These are phyloP conservation scores for Lasioglossum zephyrum DNA, from an alignment of 2,888 invertebrate genomes.

Conservation along the genomic window DNA sequence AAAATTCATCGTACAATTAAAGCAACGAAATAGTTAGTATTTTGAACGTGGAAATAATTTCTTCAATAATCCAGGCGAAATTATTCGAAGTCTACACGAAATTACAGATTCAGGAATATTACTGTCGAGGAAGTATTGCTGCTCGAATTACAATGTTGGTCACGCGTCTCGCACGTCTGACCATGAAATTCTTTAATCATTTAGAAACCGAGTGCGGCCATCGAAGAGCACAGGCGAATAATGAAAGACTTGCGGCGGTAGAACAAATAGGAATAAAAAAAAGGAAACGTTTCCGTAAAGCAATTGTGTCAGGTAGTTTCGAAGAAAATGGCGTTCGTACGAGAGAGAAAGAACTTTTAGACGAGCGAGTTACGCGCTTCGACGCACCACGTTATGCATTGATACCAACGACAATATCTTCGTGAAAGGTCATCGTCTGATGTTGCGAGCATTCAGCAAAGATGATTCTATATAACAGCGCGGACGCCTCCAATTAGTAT, in stretches of 20 bases:
- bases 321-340: conserved; percentile 26
- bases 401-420: conserved; percentile 65
- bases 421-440: conserved; percentile 73
- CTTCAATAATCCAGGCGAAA: background rate
- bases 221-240: background rate
- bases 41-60: background rate
- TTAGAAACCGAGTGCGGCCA: background rate
- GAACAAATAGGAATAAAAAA: background rate
- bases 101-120: background rate
- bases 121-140: background rate
- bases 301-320: conserved; percentile 22
- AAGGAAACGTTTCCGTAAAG: background rate
- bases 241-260: background rate
- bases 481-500: conserved; percentile 44
- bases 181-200: conserved; percentile 31
- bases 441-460: conserved; percentile 65
- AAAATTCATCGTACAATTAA: background rate
- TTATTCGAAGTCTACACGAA: background rate
- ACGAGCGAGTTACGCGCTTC: conserved; percentile 24
- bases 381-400: conserved; percentile 51
- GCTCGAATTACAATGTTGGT: background rate
- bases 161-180: conserved; percentile 4
- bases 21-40: background rate
- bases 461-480: conserved; percentile 61
- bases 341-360: conserved; percentile 24